Evolutionary conservation across 2,113 vertebrate species (phyloP), one percentile per base, ranked within the genome.

Genomic region (Oreocharis arfaki): DNA sequence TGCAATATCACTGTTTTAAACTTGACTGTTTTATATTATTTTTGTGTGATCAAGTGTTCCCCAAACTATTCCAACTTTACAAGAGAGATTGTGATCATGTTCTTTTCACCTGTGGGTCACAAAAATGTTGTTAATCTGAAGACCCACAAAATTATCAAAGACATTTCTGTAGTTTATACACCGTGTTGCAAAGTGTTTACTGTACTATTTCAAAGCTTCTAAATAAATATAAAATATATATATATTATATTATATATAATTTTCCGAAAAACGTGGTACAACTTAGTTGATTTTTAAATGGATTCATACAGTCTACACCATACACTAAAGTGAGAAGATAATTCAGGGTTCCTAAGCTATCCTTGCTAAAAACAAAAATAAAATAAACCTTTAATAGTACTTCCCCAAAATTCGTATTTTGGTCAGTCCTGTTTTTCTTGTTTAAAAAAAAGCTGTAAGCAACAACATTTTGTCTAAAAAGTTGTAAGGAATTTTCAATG

Each of bases 181-280:
- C 99, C 98, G 98, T 99, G 99, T 99, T 98, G 98, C 98, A 98
- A 99, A 99, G 99, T 99, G 99, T 99, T 99, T 99, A 99, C 98
- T 99, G 99, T 99, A 99, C 98, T 99, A 98, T 99, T 99, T 99
- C 98, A 99, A 99, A 99, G 98, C 98, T 99, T 99, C 98, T 98
- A 99, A 99, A 99, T 99, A 98, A 99, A 99, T 99, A 99, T 99
- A 99, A 99, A 98, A 98, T 99, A 98, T 99, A 98, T 98, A 97
- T 98, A 98, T 98, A 98, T 98, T 98, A 98, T 98, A 98, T 98
- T 98, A 98, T 98, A 98, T 98, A 98, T 98, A 98, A 98, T 98
- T 98, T 98, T 99, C 98, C 98, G 98, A 98, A 98, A 98, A 98
- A 98, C 74, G 97, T 99, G 98, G 98, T 98, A 98, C 98, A 98